A percentile compares a stretch with the other conserved stretches of the same genome.
These are phyloP conservation scores for Brachionus koreanus DNA, from an alignment of 1,140 invertebrate genomes.

Conservation along the genomic window DNA sequence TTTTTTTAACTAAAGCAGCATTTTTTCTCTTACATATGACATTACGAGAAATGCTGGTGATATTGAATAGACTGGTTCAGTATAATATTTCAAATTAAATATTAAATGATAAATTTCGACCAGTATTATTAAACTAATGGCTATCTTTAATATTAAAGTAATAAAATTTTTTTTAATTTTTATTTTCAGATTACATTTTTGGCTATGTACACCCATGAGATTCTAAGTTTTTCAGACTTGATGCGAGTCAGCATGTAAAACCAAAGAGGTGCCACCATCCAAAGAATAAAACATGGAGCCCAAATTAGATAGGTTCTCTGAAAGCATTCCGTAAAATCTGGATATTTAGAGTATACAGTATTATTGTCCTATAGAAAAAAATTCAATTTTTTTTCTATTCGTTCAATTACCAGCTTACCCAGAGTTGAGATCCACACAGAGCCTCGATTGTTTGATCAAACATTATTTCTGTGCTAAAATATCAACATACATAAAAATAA, in stretches of 20 bases:
- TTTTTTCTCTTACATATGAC: neutral
- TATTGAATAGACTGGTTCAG: neutral
- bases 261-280: conserved; percentile 41
- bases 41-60: neutral
- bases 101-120: neutral
- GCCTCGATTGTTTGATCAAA: neutral
- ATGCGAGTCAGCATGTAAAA: conserved; percentile 39
- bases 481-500: neutral
- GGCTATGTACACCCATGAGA: neutral
- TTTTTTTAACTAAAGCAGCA: neutral
- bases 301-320: conserved; percentile 16
- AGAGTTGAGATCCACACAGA: conserved; percentile 5
- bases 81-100: neutral
- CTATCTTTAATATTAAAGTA: neutral
- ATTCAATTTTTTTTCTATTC: neutral
- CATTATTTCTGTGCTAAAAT: neutral
- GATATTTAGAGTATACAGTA: conserved; percentile 23
- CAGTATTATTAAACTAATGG: too few species aligned
- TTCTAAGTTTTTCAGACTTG: neutral
- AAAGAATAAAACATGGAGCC: conserved; percentile 1
- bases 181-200: conserved; percentile 15
- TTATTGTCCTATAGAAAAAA: conserved; percentile 12
- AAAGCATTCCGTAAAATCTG: conserved; percentile 40
- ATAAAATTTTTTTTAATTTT: neutral
- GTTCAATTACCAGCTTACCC: neutral